Base-by-base conservation (phyloP, 2,797 vertebrate genomes). In the Mus minutoides region DNA sequence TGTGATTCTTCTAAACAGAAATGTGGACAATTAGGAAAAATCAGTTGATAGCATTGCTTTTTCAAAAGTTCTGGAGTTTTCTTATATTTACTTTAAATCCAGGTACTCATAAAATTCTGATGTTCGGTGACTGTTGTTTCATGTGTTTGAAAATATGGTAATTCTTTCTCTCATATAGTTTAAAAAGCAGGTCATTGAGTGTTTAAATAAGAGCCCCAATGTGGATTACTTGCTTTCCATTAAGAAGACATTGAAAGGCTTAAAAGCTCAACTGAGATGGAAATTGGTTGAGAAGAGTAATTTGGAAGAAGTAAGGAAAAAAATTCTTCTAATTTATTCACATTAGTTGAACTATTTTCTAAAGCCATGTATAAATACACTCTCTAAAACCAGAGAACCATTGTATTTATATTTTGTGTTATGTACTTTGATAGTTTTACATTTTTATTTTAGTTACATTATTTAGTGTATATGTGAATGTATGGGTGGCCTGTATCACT, bases 221-320 rank as follows among this genome's bases (percentile, higher is more conserved):
- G 96, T 98, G 95, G 98, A 98, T 37, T 95, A 98, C 78, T 98
- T 99, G 71, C 52, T 99, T 56, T 97, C 95, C 22, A 95, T 99
- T 96, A 99, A 99, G 98, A 99, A 99, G 97, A 97, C n/a, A 8
- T 86, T 99, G 88, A 99, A 98, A 98, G 97, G 11, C 79, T 94
- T 99, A 91, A 98, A 99, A 95, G 98, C 98, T 91, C 97, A 96
- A 97, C 97, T 99, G 87, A 98, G 98, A 82, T 99, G 98, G 98
- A 99, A 98, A 96, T 67, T 98, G 83, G 98, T 98, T 97, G 98
- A 99, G 93, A 98, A 98, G 90, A 98, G 92, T 94, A 98, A 98
- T 95, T 96, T 99, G 64, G 98, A 99, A 97, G 99, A 99, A 97
- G 99, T 99, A 98, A 97, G 97, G 54, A 97, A 89, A 92, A 92